Conservation (phyloP, 53 echinoderm and acorn worm genomes). For the Echinarachnius parma region DNA sequence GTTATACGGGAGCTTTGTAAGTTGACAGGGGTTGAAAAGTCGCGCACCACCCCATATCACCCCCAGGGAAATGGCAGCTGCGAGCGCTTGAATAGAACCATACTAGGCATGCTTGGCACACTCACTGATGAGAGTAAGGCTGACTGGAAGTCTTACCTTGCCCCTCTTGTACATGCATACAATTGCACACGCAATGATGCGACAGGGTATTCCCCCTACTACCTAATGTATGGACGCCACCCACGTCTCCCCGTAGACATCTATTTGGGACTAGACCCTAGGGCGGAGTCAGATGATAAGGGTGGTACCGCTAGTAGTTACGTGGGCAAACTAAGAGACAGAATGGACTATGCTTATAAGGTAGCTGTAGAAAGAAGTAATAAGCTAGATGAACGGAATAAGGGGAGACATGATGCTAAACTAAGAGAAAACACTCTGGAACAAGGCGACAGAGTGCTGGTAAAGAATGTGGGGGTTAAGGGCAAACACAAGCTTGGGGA, state of each 20-base stretch:
- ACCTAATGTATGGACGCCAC: conserved; percentile 63
- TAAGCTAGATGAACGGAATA: neutral
- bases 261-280: conserved; percentile 5
- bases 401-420: neutral
- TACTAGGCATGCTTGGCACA: conserved; percentile 49
- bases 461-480: conserved; percentile 6
- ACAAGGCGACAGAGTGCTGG: conserved; percentile 38
- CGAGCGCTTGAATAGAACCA: conserved; percentile 55
- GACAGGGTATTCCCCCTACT: conserved; percentile 56
- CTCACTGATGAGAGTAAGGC: conserved; percentile 23
- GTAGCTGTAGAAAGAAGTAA: conserved; percentile 9
- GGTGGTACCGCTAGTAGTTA: neutral
- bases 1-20: conserved; percentile 40
- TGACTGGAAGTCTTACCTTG: conserved; percentile 59
- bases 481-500: conserved; percentile 41
- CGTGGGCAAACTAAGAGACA: conserved; percentile 12
- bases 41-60: conserved; percentile 53
- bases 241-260: conserved; percentile 42
- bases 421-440: conserved; percentile 3
- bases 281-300: too few relatives aligned
- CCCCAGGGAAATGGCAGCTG: conserved; percentile 55
- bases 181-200: conserved; percentile 45
- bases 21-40: conserved; percentile 34
- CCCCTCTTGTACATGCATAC: conserved; percentile 57
- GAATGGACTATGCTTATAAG: conserved; percentile 30